phyloP scores from a whole-genome alignment of 64 coral and sea anemone species.

The Astreopora myriophthalma region DNA sequence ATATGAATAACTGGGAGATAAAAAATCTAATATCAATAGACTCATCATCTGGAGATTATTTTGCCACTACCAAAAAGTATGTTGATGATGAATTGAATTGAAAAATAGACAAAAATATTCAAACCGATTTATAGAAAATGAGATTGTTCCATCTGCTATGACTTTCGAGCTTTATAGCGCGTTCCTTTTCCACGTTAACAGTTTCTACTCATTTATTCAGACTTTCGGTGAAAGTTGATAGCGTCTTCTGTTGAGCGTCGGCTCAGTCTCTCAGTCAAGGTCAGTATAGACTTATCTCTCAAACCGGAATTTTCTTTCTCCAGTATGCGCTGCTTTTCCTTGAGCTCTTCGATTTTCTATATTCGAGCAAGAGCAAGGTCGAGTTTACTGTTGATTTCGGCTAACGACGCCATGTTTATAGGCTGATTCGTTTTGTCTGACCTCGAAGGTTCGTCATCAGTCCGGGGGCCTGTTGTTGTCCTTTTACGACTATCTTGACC shows the following conservation, averaged over 20 bases:
- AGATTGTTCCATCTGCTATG: neutral
- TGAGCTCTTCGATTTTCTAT: neutral
- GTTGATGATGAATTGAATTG: no score
- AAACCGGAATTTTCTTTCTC: neutral
- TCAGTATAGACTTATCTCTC: neutral
- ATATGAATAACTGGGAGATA: no score
- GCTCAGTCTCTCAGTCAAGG: neutral
- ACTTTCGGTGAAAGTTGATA: neutral
- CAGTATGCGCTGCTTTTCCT: neutral
- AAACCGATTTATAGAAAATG: neutral
- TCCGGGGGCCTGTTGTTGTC: neutral
- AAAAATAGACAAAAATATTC: no score
- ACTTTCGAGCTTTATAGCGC: neutral
- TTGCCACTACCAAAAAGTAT: no score
- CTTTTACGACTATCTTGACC: neutral
- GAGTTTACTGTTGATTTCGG: neutral
- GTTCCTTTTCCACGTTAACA: neutral
- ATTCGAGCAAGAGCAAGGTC: neutral
- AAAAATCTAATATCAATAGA: no score
- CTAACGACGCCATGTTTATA: neutral
- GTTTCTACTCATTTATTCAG: neutral
- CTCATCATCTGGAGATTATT: no score
- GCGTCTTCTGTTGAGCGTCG: neutral
- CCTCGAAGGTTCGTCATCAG: neutral
- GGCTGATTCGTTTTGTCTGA: neutral